These are phyloP conservation scores for Baronia brevicornis DNA, from an alignment of 2,888 invertebrate genomes.

Conservation along the genomic window DNA sequence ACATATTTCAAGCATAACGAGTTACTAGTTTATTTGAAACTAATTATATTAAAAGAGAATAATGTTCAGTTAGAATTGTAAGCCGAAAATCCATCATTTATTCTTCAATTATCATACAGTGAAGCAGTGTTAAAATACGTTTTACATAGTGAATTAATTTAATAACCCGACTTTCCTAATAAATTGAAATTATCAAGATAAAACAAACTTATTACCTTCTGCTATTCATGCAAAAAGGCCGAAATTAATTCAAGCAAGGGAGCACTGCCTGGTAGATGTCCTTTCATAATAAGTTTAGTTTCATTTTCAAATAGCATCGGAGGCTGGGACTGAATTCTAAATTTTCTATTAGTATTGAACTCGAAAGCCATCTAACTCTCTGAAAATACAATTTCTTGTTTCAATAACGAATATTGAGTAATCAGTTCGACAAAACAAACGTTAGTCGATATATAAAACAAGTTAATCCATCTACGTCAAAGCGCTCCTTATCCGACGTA, in stretches of 20 bases:
- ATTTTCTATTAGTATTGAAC: constrained; percentile 7
- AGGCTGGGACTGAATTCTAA: constrained; percentile 10
- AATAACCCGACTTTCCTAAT: constrained; percentile 3
- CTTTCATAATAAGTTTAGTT: constrained; percentile 13
- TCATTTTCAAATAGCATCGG: constrained; percentile 5
- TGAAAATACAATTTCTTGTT: constrained; percentile 7
- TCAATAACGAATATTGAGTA: constrained; percentile 7
- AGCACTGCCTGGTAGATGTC: constrained; percentile 4
- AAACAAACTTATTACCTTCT: constrained; percentile 6
- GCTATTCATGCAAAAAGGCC: constrained; percentile 4
- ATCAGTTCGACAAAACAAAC: constrained; percentile 1
- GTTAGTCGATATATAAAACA: constrained; percentile 1
- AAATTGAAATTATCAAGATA: constrained; percentile 3
- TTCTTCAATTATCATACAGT: no score
- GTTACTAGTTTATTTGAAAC: no score
- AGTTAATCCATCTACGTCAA: constrained; percentile 5
- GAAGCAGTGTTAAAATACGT: no score
- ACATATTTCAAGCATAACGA: no score
- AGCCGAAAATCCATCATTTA: no score
- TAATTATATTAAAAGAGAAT: no score
- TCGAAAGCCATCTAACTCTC: constrained; percentile 1
- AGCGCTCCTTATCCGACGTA: background rate
- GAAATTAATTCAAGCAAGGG: constrained; percentile 7
- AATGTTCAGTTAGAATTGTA: no score
- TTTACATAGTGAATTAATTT: no score